Base-by-base conservation (phyloP, 2,113 vertebrate genomes). In the Leucopternis melanops region DNA sequence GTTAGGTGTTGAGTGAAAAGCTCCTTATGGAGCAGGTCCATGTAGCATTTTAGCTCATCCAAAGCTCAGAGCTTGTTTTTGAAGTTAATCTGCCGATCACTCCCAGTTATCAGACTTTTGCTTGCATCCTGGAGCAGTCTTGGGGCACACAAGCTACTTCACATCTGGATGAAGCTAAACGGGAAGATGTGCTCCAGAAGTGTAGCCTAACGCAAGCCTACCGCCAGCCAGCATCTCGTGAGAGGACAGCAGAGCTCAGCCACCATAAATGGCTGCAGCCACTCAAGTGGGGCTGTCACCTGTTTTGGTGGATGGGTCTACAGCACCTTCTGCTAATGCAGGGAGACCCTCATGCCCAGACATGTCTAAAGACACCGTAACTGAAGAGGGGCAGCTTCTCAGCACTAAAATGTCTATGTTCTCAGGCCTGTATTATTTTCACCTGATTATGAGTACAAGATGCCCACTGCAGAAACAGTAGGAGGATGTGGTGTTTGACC, bases 171-270 rank as follows among this genome's bases (percentile, higher is more conserved):
- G 42, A 62, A 52, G 58, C 42, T 40, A 36, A 62, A 73, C 0
- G 2, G 55, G 38, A 95, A 74, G 61, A 47, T 9, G 29, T 0
- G 8, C 38, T 63, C 55, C 49, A 31, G 66, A 52, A 80, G 44
- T 2, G 0, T 18, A 13, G 29, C 10, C 26, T 42, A 50, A 72
- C 0, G 1, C 52, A 57, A 66, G 32, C 20, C 70, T 26, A 82
- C 27, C 36, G 45, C 63, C 44, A n/a, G 27, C 5, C 2, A 36
- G 36, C 42, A 55, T 62, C 36, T 72, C 2, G 2, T 20, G 44
- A 69, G 44, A 27, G 31, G 74, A n/a, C 14, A 38, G 45, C 27
- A 49, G 55, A 70, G 38, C 57, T 88, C 26, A 34, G 58, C 19
- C 69, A 50, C n/a, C 52, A 25, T 7, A 44, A 71, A 78, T 13